phyloP scores from a whole-genome alignment of 2,888 invertebrate genomes.

The Aporophyla nigra region DNA sequence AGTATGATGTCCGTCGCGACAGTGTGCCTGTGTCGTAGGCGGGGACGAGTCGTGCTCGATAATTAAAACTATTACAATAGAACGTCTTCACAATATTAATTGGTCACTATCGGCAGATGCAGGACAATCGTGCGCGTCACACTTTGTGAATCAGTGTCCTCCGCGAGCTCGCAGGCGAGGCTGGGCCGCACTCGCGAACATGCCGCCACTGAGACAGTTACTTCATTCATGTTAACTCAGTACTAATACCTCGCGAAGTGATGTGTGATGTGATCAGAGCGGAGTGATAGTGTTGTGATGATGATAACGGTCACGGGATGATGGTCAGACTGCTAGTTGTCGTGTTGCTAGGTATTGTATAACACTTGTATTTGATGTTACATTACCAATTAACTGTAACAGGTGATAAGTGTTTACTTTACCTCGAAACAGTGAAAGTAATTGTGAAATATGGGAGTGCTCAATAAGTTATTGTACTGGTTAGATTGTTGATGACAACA shows the following conservation, averaged over 20 bases:
- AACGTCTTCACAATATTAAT: slow-evolving; percentile 56
- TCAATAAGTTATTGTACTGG: slow-evolving; percentile 7
- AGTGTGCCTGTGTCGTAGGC: slow-evolving; percentile 19
- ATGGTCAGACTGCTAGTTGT: slow-evolving; percentile 50
- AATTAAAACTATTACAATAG: slow-evolving; percentile 54
- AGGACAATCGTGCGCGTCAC: slow-evolving; percentile 62
- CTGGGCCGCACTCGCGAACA: slow-evolving; percentile 1
- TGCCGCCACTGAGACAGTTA: neutral
- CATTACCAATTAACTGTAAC: neutral
- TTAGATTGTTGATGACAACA: slow-evolving; percentile 30
- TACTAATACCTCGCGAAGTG: slow-evolving; percentile 8
- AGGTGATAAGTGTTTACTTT: slow-evolving; percentile 16
- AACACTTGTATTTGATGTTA: neutral
- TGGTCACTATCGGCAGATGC: slow-evolving; percentile 54
- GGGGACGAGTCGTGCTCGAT: slow-evolving; percentile 21
- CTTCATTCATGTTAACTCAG: slow-evolving; percentile 14
- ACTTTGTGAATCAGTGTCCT: slow-evolving; percentile 80
- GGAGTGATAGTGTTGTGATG: slow-evolving; percentile 25
- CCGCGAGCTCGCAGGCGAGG: slow-evolving; percentile 46
- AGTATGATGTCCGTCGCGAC: neutral
- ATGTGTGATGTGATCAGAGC: slow-evolving; percentile 34
- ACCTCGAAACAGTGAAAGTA: neutral
- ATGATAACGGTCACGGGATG: slow-evolving; percentile 30
- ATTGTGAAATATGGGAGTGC: slow-evolving; percentile 4
- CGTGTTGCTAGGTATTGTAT: slow-evolving; percentile 61